phyloP scores from a whole-genome alignment of 2,113 vertebrate species.

The Heterochromis multidens region DNA sequence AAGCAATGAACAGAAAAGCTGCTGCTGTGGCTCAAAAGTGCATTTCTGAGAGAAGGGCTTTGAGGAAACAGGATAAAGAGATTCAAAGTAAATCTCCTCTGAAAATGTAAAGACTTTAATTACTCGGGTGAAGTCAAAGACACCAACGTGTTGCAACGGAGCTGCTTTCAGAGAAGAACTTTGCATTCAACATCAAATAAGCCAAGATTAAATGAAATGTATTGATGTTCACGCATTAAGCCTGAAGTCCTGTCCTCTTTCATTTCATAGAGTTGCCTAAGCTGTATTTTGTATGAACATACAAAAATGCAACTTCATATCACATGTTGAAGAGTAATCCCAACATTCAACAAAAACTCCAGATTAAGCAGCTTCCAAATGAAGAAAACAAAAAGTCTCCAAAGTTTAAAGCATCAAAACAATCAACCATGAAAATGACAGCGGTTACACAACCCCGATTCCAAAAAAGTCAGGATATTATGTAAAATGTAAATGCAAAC shows the following conservation, averaged over 20 bases:
- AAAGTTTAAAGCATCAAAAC: not conserved
- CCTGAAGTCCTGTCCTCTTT: not conserved
- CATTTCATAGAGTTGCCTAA: not conserved
- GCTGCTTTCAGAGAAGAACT: not conserved
- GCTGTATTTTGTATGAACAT: not conserved
- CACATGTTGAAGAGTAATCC: not conserved
- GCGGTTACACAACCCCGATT: no score
- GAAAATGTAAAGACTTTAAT: slow-evolving; percentile 7
- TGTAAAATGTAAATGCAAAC: not conserved
- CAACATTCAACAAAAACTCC: not conserved
- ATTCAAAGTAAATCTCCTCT: not conserved
- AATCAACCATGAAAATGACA: no score
- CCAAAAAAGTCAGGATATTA: fast-evolving
- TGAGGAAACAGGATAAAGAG: not conserved
- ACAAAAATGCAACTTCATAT: not conserved
- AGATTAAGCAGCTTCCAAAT: not conserved
- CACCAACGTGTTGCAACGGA: not conserved
- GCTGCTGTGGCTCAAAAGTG: not conserved
- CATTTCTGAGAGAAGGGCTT: not conserved
- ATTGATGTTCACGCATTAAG: not conserved
- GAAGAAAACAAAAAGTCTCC: fast-evolving
- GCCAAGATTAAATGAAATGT: not conserved
- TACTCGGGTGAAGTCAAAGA: not conserved
- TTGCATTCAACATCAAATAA: not conserved
- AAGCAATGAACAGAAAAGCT: not conserved